These are phyloP conservation scores for Eudasyphora cyanicolor DNA, from an alignment of 2,888 invertebrate species.

Conservation along the genomic window DNA sequence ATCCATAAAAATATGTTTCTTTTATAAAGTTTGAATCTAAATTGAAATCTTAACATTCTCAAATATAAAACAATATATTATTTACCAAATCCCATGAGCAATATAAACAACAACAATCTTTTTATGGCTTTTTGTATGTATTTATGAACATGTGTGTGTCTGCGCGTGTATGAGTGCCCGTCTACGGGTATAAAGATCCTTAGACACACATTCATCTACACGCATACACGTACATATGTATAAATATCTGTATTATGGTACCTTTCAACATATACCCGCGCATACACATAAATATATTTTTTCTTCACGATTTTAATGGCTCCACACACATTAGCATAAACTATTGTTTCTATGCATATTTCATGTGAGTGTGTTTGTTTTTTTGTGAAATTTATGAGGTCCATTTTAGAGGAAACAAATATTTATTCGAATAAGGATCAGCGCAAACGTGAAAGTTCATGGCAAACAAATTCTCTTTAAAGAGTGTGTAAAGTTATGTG, in stretches of 20 bases:
- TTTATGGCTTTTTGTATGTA: conserved; percentile 23
- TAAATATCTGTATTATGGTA: neutral
- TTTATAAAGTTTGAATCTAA: conserved; percentile 27
- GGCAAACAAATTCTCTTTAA: neutral
- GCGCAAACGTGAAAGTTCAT: neutral
- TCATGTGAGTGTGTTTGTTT: neutral
- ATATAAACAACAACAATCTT: conserved; percentile 41
- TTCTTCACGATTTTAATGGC: conserved; percentile 24
- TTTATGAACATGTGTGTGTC: neutral
- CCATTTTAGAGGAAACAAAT: neutral
- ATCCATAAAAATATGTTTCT: neutral
- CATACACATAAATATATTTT: neutral
- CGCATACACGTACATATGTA: neutral
- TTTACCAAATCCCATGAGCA: conserved; percentile 40
- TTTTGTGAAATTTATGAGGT: conserved; percentile 19
- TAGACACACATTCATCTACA: too few species aligned
- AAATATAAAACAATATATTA: conserved; percentile 30
- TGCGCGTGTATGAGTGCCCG: neutral
- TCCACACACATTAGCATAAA: conserved; percentile 34
- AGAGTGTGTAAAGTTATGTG: neutral
- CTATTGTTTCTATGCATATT: conserved; percentile 33
- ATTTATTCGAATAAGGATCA: neutral
- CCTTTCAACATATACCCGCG: conserved; percentile 39
- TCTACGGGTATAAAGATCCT: too few species aligned
- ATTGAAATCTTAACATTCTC: conserved; percentile 39